These are phyloP conservation scores for Siderastrea radians DNA, from an alignment of 92 coral and sea anemone species.

Conservation along the genomic window DNA sequence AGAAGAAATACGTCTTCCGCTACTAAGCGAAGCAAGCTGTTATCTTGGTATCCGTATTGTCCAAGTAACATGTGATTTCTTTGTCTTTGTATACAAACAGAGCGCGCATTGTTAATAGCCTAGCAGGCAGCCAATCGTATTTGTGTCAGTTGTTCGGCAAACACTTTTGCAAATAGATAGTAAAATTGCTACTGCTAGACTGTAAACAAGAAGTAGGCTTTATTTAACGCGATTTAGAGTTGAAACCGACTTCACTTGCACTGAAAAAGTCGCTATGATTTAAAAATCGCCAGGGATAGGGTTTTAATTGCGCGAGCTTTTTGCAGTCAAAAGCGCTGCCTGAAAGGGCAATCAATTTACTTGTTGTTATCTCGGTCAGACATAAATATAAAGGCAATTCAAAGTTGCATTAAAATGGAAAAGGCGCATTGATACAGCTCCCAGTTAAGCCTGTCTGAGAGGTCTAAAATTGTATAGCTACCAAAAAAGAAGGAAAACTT, in stretches of 20 bases:
- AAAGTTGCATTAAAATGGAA: slow-evolving; percentile 13
- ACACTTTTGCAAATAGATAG: slow-evolving; percentile 36
- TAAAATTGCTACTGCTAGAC: slow-evolving; percentile 5
- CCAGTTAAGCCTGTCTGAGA: neutral
- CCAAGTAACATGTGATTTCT: slow-evolving; percentile 64
- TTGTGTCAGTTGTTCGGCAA: slow-evolving; percentile 37
- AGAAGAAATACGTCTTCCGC: slow-evolving; percentile 40
- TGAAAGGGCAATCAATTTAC: no score
- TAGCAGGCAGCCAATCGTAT: slow-evolving; percentile 18
- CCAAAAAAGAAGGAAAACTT: no score
- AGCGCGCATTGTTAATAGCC: slow-evolving; percentile 14
- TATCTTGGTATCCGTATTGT: slow-evolving; percentile 64
- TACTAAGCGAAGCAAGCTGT: slow-evolving; percentile 79
- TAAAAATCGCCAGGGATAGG: neutral
- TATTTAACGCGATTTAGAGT: slow-evolving; percentile 5
- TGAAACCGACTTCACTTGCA: neutral
- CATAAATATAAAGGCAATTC: slow-evolving; percentile 6
- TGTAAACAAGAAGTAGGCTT: slow-evolving; percentile 6
- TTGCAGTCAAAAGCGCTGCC: no score
- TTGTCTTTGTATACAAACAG: slow-evolving; percentile 50
- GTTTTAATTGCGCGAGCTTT: no score
- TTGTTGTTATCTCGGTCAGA: neutral
- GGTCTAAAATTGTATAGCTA: neutral
- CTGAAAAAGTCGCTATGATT: neutral
- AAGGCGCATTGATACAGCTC: neutral